These are phyloP conservation scores for Melanotaenia pygmaea DNA, from an alignment of 2,797 vertebrate species.

Conservation along the genomic window DNA sequence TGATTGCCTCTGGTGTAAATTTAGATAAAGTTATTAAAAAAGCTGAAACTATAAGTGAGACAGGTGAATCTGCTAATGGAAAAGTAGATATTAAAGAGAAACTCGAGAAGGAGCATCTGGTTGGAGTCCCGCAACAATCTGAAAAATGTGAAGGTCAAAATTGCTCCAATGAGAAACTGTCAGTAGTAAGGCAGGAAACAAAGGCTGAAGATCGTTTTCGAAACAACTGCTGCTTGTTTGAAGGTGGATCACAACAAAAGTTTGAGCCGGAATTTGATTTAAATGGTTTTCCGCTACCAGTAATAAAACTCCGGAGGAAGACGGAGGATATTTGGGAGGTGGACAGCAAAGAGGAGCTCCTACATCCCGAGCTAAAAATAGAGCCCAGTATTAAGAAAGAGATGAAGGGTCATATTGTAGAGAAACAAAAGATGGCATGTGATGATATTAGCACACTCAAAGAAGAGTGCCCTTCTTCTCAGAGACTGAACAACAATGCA, in stretches of 20 bases:
- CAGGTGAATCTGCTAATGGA: not conserved
- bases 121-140: constrained; percentile 7
- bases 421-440: constrained; percentile 50
- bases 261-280: constrained; percentile 37
- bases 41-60: not conserved
- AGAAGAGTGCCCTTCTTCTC: constrained; percentile 64
- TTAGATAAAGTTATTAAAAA: constrained; percentile 22
- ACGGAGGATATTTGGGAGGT: constrained; percentile 83
- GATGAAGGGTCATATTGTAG: constrained; percentile 35
- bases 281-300: constrained; percentile 67
- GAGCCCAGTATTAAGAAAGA: constrained; percentile 56
- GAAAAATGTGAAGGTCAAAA: constrained; percentile 26
- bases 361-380: constrained; percentile 39
- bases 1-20: not conserved
- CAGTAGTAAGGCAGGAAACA: constrained; percentile 24
- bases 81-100: constrained; percentile 39
- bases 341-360: constrained; percentile 64
- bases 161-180: not conserved
- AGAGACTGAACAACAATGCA: constrained; percentile 36
- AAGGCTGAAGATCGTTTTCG: constrained; percentile 62
- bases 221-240: constrained; percentile 72
- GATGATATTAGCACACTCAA: constrained; percentile 65
- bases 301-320: constrained; percentile 81
- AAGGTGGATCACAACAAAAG: constrained; percentile 52
- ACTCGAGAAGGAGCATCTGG: constrained; percentile 1